These are phyloP conservation scores for Crossocerus cetratus DNA, from an alignment of 2,888 invertebrate species.

Conservation along the genomic window DNA sequence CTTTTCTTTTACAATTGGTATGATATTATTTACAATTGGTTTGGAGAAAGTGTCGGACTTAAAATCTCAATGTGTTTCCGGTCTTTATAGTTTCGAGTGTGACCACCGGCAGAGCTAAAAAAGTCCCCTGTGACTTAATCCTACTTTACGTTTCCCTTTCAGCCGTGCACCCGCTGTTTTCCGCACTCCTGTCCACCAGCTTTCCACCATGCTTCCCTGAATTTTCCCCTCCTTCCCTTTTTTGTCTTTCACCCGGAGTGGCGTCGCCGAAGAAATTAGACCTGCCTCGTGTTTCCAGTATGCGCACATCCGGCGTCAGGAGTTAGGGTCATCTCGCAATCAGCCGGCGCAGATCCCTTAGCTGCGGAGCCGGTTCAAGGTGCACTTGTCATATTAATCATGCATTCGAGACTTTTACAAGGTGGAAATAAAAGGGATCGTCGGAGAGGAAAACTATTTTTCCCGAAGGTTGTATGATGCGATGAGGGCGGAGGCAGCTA, in stretches of 20 bases:
- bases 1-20: too few relatives aligned
- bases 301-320: slow-evolving; percentile 60
- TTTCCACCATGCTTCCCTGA: slow-evolving; percentile 33
- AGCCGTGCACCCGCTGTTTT: too few relatives aligned
- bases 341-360: too few relatives aligned
- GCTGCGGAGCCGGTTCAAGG: too few relatives aligned
- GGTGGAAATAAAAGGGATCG: too few relatives aligned
- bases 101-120: slow-evolving; percentile 48
- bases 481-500: too few relatives aligned
- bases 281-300: slow-evolving; percentile 63
- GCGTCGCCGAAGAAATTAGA: slow-evolving; percentile 63
- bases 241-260: slow-evolving; percentile 51
- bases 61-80: background rate
- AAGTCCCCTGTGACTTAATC: slow-evolving; percentile 32
- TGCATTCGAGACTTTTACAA: too few relatives aligned
- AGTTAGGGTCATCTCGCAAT: slow-evolving; percentile 41
- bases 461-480: too few relatives aligned
- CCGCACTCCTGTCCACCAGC: slow-evolving; percentile 33
- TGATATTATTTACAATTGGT: background rate
- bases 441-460: too few relatives aligned
- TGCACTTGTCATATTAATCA: too few relatives aligned
- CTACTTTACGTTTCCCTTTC: slow-evolving; percentile 54
- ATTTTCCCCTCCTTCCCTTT: slow-evolving; percentile 43
- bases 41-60: background rate
- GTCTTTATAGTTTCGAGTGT: slow-evolving; percentile 16